These are phyloP conservation scores for Dasysyrphus albostriatus DNA, from an alignment of 2,888 invertebrate species.

Conservation along the genomic window DNA sequence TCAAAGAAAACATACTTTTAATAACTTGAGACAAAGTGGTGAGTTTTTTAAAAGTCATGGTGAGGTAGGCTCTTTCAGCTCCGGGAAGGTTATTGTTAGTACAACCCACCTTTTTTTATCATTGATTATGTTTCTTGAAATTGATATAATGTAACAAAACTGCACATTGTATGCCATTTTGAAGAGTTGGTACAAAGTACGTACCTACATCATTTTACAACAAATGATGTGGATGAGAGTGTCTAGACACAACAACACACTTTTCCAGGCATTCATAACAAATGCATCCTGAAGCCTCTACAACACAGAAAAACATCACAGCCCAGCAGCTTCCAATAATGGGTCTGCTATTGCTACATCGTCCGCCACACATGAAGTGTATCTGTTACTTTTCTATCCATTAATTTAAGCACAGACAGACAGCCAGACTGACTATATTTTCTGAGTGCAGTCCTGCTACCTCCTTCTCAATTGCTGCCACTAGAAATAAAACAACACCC, in stretches of 20 bases:
- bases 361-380: constrained; percentile 41
- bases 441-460: constrained; percentile 17
- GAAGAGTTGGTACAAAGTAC: not conserved
- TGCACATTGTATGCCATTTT: not conserved
- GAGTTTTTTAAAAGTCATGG: too few species aligned
- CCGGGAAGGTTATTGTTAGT: too few species aligned
- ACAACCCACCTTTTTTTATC: not conserved
- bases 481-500: not conserved
- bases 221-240: constrained; percentile 1
- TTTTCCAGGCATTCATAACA: constrained; percentile 22
- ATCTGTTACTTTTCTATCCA: constrained; percentile 68
- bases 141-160: not conserved
- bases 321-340: constrained; percentile 27
- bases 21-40: too few species aligned
- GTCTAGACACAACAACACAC: constrained; percentile 34
- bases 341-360: not conserved
- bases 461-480: not conserved
- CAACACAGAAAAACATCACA: constrained; percentile 24
- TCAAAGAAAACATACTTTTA: too few species aligned
- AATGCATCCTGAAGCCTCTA: constrained; percentile 35
- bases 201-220: constrained; percentile 11
- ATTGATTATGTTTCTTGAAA: not conserved
- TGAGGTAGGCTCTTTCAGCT: too few species aligned
- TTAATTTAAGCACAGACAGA: constrained; percentile 64
- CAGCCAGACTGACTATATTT: constrained; percentile 35